phyloP scores from a whole-genome alignment of 2,113 vertebrate species.

The Leucopsar rothschildi region DNA sequence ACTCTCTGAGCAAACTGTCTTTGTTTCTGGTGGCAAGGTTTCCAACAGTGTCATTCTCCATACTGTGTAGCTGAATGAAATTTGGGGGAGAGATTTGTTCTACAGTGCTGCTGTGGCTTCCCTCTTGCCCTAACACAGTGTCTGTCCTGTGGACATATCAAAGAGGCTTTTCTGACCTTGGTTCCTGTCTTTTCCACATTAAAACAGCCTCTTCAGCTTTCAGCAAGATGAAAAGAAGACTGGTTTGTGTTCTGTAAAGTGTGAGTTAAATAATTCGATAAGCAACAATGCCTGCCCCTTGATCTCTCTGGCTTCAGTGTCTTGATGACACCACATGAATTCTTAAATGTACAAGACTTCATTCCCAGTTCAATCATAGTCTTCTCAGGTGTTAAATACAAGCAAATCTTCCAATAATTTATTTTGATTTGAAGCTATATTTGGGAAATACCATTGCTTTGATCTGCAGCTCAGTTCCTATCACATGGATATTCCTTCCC shows the following conservation, averaged over 20 bases:
- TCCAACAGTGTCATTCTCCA: not conserved
- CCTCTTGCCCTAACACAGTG: accelerated
- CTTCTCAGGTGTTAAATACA: not conserved
- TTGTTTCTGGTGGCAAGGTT: not conserved
- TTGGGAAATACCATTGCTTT: not conserved
- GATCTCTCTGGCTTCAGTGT: not conserved
- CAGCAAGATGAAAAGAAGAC: not conserved
- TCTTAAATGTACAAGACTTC: not conserved
- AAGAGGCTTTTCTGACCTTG: not conserved
- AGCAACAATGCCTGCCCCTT: not conserved
- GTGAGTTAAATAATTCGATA: not conserved
- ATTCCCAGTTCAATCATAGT: not conserved
- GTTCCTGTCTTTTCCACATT: not conserved
- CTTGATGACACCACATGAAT: not conserved
- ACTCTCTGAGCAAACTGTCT: not conserved
- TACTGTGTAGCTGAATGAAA: not conserved
- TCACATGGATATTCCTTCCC: not conserved
- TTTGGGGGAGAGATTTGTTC: not conserved
- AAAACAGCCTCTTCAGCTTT: not conserved
- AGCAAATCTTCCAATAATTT: not conserved
- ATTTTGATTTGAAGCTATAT: not conserved
- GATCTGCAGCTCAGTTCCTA: not conserved
- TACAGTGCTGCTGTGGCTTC: not conserved
- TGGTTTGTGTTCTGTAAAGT: not conserved
- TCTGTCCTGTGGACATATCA: not conserved